phyloP scores from a whole-genome alignment of 2,888 invertebrate genomes.

The Erebia palarica region DNA sequence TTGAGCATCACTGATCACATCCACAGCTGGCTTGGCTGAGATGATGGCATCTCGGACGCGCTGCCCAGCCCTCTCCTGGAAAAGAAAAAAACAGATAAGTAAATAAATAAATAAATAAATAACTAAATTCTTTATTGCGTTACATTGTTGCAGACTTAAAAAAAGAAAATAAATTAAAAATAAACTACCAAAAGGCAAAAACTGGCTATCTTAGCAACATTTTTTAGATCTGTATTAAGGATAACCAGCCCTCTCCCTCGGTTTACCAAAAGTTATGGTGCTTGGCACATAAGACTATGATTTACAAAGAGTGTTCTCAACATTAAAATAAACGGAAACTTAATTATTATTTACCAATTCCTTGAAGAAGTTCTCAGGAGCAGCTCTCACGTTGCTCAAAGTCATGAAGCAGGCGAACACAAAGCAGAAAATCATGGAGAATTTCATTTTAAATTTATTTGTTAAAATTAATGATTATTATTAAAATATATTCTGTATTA shows the following conservation, averaged over 20 bases:
- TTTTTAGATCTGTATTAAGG: too few species aligned
- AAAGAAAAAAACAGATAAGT: not conserved
- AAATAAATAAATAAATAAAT: too few species aligned
- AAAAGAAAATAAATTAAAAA: too few species aligned
- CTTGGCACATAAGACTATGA: too few species aligned
- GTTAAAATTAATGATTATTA: slow-evolving; percentile 29
- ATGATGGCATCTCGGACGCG: slow-evolving; percentile 45
- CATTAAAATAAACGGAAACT: too few species aligned
- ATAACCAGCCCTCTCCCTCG: too few species aligned
- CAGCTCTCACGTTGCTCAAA: slow-evolving; percentile 46
- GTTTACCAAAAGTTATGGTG: too few species aligned
- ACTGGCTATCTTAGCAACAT: too few species aligned
- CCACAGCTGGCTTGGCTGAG: slow-evolving; percentile 45
- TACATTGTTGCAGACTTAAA: too few species aligned
- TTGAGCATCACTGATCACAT: slow-evolving; percentile 42
- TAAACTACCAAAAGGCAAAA: too few species aligned
- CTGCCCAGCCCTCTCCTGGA: slow-evolving; percentile 45
- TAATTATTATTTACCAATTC: slow-evolving; percentile 50
- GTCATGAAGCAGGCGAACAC: slow-evolving; percentile 54
- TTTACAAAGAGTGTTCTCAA: too few species aligned
- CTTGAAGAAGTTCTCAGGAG: slow-evolving; percentile 59
- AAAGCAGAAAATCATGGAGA: slow-evolving; percentile 52
- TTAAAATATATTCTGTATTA: not conserved
- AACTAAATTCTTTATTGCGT: too few species aligned
- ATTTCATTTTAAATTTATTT: slow-evolving; percentile 49